phyloP scores from a whole-genome alignment of 2,888 invertebrate genomes.

The Hypomecis atomaria region DNA sequence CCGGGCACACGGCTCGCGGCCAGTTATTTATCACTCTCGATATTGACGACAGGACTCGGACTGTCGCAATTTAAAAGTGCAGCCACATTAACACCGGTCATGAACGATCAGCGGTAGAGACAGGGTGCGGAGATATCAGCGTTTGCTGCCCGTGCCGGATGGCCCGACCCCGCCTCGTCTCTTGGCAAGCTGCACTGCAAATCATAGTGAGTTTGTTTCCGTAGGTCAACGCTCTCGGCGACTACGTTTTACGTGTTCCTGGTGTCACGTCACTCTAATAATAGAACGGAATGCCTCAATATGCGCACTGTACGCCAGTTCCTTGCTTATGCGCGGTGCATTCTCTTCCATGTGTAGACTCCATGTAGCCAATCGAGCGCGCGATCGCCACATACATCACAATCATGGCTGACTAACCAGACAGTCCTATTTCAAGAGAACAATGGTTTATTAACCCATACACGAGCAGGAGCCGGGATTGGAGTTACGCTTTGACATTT shows the following conservation, averaged over 20 bases:
- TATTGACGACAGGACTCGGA: constrained; percentile 62
- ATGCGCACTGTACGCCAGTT: constrained; percentile 70
- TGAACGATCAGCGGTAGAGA: constrained; percentile 54
- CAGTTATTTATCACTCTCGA: constrained; percentile 71
- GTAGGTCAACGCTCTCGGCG: constrained; percentile 79
- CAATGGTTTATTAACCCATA: constrained; percentile 58
- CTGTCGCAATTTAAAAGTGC: constrained; percentile 67
- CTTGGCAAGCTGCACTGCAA: constrained; percentile 83
- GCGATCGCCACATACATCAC: constrained; percentile 57
- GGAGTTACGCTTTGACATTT: constrained; percentile 62
- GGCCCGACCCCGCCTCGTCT: constrained; percentile 71
- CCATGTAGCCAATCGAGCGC: constrained; percentile 53
- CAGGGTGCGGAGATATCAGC: constrained; percentile 69
- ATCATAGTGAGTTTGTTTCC: constrained; percentile 81
- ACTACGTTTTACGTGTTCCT: constrained; percentile 81
- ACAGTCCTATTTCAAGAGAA: constrained; percentile 57
- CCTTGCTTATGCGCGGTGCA: constrained; percentile 63
- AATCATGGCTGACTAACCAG: constrained; percentile 55
- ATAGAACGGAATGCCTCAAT: constrained; percentile 81
- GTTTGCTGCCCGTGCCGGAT: constrained; percentile 67
- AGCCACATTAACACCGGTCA: constrained; percentile 50
- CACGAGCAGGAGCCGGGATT: constrained; percentile 54
- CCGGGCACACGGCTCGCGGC: constrained; percentile 59
- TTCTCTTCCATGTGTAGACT: constrained; percentile 57
- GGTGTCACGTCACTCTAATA: constrained; percentile 80